These are phyloP conservation scores for Ficedula albicollis DNA, from an alignment of 2,797 vertebrate species.

Conservation along the genomic window DNA sequence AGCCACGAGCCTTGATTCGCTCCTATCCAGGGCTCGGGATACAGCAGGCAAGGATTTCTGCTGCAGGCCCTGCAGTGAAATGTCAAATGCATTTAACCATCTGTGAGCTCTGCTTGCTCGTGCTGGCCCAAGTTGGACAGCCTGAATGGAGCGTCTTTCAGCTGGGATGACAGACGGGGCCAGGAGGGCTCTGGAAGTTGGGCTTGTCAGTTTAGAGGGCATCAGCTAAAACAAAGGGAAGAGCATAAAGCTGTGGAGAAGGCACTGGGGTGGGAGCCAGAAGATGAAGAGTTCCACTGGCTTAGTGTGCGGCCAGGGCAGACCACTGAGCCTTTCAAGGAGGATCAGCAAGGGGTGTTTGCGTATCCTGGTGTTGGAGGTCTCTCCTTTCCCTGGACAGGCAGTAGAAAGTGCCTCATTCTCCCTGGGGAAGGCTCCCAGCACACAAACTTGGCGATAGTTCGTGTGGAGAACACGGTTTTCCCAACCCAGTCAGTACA, in stretches of 20 bases:
- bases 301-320: neutral
- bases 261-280: fast-evolving
- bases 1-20: slow-evolving; percentile 59
- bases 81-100: slow-evolving; percentile 63
- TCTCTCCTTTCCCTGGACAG: neutral
- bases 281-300: neutral
- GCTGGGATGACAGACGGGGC: slow-evolving; percentile 45
- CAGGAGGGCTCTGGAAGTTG: slow-evolving; percentile 39
- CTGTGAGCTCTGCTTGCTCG: slow-evolving; percentile 31
- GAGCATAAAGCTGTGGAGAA: neutral
- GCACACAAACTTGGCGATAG: neutral
- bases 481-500: neutral
- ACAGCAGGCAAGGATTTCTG: slow-evolving; percentile 63
- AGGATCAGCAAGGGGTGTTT: neutral
- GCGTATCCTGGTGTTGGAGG: neutral
- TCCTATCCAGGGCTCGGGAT: slow-evolving; percentile 35
- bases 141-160: slow-evolving; percentile 26
- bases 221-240: slow-evolving; percentile 5
- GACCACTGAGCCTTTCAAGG: fast-evolving
- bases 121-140: slow-evolving; percentile 45
- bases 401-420: neutral
- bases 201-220: slow-evolving; percentile 4
- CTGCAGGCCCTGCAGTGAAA: slow-evolving; percentile 59
- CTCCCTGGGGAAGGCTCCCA: neutral
- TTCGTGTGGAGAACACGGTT: neutral